Evolutionary conservation across 2,113 vertebrate species (phyloP), one percentile per base, ranked within the genome.

Genomic region (Pleuronectes platessa): DNA sequence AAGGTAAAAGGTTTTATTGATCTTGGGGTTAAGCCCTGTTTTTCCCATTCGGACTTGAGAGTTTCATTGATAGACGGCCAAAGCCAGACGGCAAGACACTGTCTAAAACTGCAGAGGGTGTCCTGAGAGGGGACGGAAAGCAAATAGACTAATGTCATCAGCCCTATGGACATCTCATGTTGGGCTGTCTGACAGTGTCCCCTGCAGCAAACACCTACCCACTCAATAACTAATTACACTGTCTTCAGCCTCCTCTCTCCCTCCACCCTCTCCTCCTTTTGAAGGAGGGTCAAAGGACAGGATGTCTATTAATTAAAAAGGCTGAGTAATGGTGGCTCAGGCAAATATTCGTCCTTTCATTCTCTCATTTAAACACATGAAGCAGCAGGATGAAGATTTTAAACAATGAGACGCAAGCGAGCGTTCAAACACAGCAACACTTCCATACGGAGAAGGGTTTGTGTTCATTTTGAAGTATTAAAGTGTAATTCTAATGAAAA

Each of bases 211-310:
- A 61, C 86, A 54, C 45, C 20, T 24, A 23, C 45, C 68, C 78
- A 87, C 85, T 91, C 88, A 61, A 90, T 90, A 93, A 89, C 78
- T 89, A 88, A 92, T 92, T 90, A 92, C 78, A 78, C 78, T 74
- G 77, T 89, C 77, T 84, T 91, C 80, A 77, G 79, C 69, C 68
- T 73, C 53, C 64, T 79, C 79, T 64, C 63, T 49, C 59, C 68
- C 45, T 85, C 63, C 67, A 56, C 71, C 79, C 55, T 7, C 31
- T 31, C 31, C 31, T 31, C 45, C 67, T 79, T 83, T 86, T 61
- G 85, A 79, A 86, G 69, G 64, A 60, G 70, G 86, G 78, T 74
- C 72, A 88, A 86, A 86, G 74, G 74, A 86, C 85, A 79, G 86
- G 81, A 87, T 84, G 88, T 78, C 76, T 80, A 75, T 85, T 86